Base-by-base conservation (phyloP, 2,888 invertebrate genomes). In the Neoitamus cyanurus region DNA sequence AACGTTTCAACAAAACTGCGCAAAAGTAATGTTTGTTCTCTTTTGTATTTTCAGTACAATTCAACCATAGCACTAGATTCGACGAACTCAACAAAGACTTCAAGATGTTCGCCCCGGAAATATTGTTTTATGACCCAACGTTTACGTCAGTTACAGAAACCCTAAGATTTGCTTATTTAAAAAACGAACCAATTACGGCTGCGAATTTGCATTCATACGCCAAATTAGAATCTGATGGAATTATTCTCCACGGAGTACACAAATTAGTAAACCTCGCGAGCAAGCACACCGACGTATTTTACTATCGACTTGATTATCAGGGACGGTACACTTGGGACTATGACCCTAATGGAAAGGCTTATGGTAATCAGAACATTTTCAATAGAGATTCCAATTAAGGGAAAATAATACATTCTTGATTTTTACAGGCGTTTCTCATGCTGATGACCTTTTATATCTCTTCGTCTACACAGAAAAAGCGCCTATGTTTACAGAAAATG, bases 1-100 rank as follows among this genome's bases (percentile, higher is more conserved):
- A 94, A 93, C 94, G 95, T 87, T 92, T 93, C 80, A 93, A 92
- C 0, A 94, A 93, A n/a, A n/a, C n/a, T n/a, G n/a, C n/a, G n/a
- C n/a, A n/a, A n/a, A n/a, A n/a, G n/a, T n/a, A n/a, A n/a, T n/a
- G n/a, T n/a, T n/a, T n/a, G n/a, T n/a, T n/a, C n/a, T n/a, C n/a
- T n/a, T 36, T 9, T 5, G 25, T 34, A 20, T 25, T 73, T 36
- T 13, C 9, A 73, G 36, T 20, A 36, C 58, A 58, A 2, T 73
- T n/a, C 9, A 73, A 73, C 0, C 13, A 37, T 9, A 34, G 42
- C 15, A 13, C 68, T 34, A 9, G 15, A 25, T 5, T 86, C 80
- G 89, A 86, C n/a, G 86, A 92, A 42, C 90, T 95, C 88, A 93
- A 94, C 88, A 88, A 91, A 0, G 91, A 95, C 68, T 96, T 95